Conservation (phyloP, 35 echinoderm and acorn worm genomes). For the Ophiothrix spiculata region DNA sequence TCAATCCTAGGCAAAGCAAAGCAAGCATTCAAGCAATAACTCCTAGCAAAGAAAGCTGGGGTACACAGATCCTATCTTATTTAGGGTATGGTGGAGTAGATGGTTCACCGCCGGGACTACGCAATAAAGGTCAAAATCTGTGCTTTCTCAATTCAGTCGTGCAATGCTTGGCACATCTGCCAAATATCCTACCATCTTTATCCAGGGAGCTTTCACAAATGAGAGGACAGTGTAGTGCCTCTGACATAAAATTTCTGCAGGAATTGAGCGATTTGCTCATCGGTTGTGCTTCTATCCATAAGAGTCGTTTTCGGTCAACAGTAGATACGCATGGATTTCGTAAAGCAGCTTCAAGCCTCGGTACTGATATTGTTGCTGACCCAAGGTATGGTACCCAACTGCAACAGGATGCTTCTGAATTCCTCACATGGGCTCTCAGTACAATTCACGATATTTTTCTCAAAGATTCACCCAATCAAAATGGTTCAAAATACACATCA, state of each 20-base stretch:
- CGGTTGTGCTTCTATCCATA: background rate
- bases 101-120: conserved; percentile 30
- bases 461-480: background rate
- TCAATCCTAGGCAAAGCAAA: too few species aligned
- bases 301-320: background rate
- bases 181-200: background rate
- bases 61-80: background rate
- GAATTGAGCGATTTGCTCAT: conserved; percentile 19
- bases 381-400: background rate
- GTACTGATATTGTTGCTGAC: conserved; percentile 21
- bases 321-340: conserved; percentile 20
- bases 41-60: background rate
- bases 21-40: background rate
- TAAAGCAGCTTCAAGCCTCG: background rate
- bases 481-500: background rate
- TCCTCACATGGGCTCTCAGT: conserved; percentile 36
- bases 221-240: background rate
- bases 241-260: conserved; percentile 11
- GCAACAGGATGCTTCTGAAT: conserved; percentile 52
- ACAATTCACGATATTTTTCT: conserved; percentile 18
- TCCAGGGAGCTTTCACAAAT: background rate
- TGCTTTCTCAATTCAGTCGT: conserved; percentile 48
- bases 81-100: background rate
- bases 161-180: conserved; percentile 45
- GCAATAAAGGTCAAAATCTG: conserved; percentile 32